These are phyloP conservation scores for Clusia tigrina DNA, from an alignment of 2,888 invertebrate species.

Conservation along the genomic window DNA sequence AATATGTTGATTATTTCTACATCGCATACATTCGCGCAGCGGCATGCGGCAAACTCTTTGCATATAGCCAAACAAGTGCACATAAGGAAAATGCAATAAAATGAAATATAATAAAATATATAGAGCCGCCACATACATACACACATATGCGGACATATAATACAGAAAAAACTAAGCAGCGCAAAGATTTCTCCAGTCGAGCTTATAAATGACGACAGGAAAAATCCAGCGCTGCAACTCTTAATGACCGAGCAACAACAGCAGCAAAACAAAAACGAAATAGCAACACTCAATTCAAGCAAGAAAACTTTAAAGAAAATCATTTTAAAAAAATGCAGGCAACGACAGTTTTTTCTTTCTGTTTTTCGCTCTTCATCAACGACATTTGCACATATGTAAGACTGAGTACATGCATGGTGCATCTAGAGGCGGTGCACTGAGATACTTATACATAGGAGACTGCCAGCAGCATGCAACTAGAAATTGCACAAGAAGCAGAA, in stretches of 20 bases:
- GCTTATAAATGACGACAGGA: constrained; percentile 44
- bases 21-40: background rate
- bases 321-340: constrained; percentile 15
- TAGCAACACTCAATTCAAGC: background rate
- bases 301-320: constrained; percentile 7
- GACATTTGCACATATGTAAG: background rate
- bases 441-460: background rate
- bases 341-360: constrained; percentile 5
- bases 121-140: constrained; percentile 2
- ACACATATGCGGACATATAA: constrained; percentile 6
- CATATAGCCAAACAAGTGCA: background rate
- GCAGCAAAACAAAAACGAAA: constrained; percentile 14
- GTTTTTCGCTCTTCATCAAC: background rate
- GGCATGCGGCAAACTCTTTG: background rate
- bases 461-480: background rate
- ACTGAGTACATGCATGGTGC: background rate
- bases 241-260: constrained; percentile 26
- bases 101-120: background rate
- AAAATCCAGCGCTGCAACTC: constrained; percentile 40
- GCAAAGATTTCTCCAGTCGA: constrained; percentile 2
- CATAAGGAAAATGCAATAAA: background rate
- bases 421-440: background rate
- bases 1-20: background rate
- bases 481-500: background rate
- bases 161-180: constrained; percentile 12